Base-by-base conservation (phyloP, 1,140 invertebrate species). In the Drosophila kohkoa region DNA sequence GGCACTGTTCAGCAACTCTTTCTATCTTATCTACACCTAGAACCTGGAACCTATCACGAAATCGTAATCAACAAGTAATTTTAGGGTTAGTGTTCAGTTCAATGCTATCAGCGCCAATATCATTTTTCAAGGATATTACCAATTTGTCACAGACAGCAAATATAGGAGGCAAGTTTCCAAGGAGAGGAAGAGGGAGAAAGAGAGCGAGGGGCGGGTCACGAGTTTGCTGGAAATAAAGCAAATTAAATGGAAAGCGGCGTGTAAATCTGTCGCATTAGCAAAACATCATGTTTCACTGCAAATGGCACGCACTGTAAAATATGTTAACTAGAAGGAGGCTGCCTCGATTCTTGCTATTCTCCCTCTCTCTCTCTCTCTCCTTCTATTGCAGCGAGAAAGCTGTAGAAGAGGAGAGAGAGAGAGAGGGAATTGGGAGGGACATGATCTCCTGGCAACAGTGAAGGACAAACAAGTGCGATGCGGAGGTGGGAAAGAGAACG, bases 191-290 rank as follows among this genome's bases (percentile, higher is more conserved):
- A 20, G 32, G 38, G 52, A 13, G 25, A 28, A 25, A 4, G 20
- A 25, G 3, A 25, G 5, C 8, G 11, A n/a, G 16, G 10, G 35
- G 1, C 13, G 8, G 15, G 8, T 3, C 3, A 15, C 3, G 25
- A 10, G 13, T 13, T 48, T 15, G 45, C 15, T 5, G 46, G 20
- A 58, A 64, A 57, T 51, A 46, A 57, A 46, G 46, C 60, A 78
- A 83, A 88, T 81, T 59, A 71, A 77, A 88, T 81, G 74, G 68
- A 60, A 71, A 71, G 72, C 69, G 71, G 46, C 70, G 63, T 63
- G 73, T 74, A 90, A 90, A 91, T 83, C 88, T 90, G 69, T 79
- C 46, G 83, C 82, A 90, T 90, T 90, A 90, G 88, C 87, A 79
- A 87, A 90, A 90, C 75, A 90, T 87, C 88, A 90, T 90, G 87